Base-by-base conservation (phyloP, 2,797 vertebrate species). In the Eleutherodactylus coqui region DNA sequence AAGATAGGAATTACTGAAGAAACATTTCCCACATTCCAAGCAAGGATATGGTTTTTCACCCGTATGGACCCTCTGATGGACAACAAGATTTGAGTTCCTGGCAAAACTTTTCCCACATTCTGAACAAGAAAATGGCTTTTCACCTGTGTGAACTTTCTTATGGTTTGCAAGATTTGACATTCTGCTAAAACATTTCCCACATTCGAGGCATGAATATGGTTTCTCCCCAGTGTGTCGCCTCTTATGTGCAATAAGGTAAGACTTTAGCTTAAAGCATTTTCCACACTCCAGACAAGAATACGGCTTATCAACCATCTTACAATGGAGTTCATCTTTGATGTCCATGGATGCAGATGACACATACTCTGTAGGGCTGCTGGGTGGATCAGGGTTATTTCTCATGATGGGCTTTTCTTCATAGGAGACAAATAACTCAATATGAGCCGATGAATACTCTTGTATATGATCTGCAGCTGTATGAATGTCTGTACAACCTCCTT, bases 1-100 rank as follows among this genome's bases (percentile, higher is more conserved):
- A 76, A 90, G 85, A 3, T 86, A 80, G 0, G 87, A 88, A 38
- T 79, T 87, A 17, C 85, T 84, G 11, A 81, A 86, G 6, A 90
- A 90, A 24, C 77, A 82, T 43, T 86, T 85, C 47, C 85, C 88
- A 17, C 88, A 90, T 0, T 87, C 88, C 21, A 53, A 60, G 1
- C 86, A 90, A 45, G 73, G 45, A 70, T 70, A 70, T n/a, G 67
- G 67, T 24, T 70, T 70, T 27, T 70, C 67, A 16, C 62, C 62
- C 9, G 38, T 72, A 14, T 47, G 73, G n/a, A 75, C n/a, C n/a
- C 38, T 75, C 29, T 75, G 38, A 17, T 47, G 43, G n/a, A 45
- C n/a, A 47, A 75, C 43, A 43, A 75, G 43, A 75, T n/a, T 41
- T 24, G 38, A n/a, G 24, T 47, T 43, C n/a, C n/a, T 16, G 14